Evolutionary conservation across 1,140 invertebrate genomes (phyloP), one percentile per base, ranked within the genome.

Genomic region (Formica selysi): DNA sequence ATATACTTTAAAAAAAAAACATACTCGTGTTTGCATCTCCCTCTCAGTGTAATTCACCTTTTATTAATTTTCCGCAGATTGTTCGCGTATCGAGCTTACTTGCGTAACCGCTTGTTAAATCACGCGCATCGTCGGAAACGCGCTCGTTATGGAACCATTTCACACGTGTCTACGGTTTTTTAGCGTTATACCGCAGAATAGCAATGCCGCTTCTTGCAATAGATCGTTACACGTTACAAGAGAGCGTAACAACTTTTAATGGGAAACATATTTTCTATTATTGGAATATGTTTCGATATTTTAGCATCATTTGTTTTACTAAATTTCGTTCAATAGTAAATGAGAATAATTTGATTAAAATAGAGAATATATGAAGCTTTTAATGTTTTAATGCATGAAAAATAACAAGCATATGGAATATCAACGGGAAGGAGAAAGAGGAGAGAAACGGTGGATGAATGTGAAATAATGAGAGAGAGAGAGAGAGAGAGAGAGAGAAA

Each of bases 101-200:
- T 70, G 26, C 64, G 65, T 71, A 80, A 80, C n/a, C 68, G 65
- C 48, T 32, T 26, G 78, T 80, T 80, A 71, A 80, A 70, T 80
- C 65, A 80, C 64, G 65, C 65, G 36, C 65, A 26, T 81, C 78
- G 65, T 61, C 78, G 51, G 65, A 71, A 80, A 59, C 19, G 51
- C 67, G 78, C 78, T 70, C 67, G 65, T 81, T 59, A 81, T 59
- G 51, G 65, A 59, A 59, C 65, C n/a, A 70, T 81, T 71, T 81
- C 65, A 71, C 78, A 61, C 65, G 65, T 81, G 65, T 81, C 41
- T 71, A 71, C 36, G 36, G 51, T 70, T 81, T 81, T 71, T 81
- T 81, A 71, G 51, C 22, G 65, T 59, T 59, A 19, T 19, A 41
- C 65, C 78, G 78, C 67, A 3, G 65, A 70, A 71, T 71, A 71